A percentile compares a stretch with the other conserved stretches of the same genome.
phyloP scores from a whole-genome alignment of 1,140 invertebrate genomes.

The Drosophila ironensis region DNA sequence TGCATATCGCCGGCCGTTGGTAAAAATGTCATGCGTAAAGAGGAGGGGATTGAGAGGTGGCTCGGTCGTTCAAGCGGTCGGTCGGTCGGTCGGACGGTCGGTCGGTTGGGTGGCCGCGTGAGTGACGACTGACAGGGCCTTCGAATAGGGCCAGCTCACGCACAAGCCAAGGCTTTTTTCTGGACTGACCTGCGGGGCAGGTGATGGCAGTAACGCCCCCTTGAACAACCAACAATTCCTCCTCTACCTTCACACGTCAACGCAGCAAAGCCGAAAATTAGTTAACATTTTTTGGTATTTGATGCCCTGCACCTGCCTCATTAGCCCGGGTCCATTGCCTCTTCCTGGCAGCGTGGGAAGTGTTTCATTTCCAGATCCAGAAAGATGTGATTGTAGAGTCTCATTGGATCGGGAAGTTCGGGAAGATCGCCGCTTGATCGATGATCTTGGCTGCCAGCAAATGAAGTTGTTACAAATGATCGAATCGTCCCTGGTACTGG shows the following conservation, averaged over 20 bases:
- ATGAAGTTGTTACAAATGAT: conserved; percentile 48
- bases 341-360: conserved; percentile 28
- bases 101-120: no score
- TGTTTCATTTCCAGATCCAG: not conserved
- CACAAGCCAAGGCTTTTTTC: conserved; percentile 33
- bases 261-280: conserved; percentile 78
- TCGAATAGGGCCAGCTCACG: conserved; percentile 67
- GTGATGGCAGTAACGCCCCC: conserved; percentile 3
- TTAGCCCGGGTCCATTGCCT: conserved; percentile 46
- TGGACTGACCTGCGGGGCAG: conserved; percentile 22
- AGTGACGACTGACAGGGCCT: conserved; percentile 76
- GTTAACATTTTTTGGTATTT: conserved; percentile 69
- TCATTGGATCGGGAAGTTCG: conserved; percentile 15
- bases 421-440: conserved; percentile 24
- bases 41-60: not conserved
- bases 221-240: no score
- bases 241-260: conserved; percentile 67
- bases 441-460: conserved; percentile 2
- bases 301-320: conserved; percentile 44
- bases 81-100: no score
- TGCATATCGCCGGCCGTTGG: conserved; percentile 56
- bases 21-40: conserved; percentile 50
- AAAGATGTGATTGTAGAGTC: no score
- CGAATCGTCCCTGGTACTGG: not conserved
- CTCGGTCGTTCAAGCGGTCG: not conserved